Evolutionary conservation across 2,113 vertebrate genomes (phyloP).

Genomic region (Peucedramus taeniatus): DNA sequence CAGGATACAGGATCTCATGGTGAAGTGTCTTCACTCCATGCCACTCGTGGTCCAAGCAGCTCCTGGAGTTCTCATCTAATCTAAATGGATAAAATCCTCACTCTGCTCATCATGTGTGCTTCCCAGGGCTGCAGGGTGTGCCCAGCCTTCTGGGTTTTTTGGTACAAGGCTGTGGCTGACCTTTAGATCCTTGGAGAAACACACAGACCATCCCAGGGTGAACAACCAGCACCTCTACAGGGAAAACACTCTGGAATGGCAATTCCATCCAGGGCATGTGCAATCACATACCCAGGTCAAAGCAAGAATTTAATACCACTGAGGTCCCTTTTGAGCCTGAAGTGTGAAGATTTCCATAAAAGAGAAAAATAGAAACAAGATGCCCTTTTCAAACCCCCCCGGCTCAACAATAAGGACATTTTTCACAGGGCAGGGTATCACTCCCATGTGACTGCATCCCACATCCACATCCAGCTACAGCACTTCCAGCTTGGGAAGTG

Average conservation of each 20-base stretch:
- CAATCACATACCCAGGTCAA: background rate
- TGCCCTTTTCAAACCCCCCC: background rate
- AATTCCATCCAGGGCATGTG: background rate
- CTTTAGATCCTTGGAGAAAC: background rate
- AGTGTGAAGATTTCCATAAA: background rate
- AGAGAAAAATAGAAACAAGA: background rate
- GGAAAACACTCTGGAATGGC: background rate
- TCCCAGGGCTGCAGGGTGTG: background rate
- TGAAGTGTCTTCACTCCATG: accelerated
- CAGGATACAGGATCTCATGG: accelerated
- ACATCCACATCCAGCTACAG: background rate
- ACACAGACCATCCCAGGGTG: accelerated
- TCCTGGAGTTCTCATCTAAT: background rate
- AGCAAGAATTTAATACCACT: background rate
- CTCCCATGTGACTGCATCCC: accelerated
- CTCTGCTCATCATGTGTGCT: background rate
- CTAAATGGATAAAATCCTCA: background rate
- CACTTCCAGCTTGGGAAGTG: background rate
- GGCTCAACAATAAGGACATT: background rate
- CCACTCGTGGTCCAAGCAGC: accelerated
- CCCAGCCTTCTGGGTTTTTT: background rate
- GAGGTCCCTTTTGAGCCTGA: background rate
- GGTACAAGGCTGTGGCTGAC: accelerated
- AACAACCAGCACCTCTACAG: background rate
- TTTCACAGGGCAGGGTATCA: background rate